These are phyloP conservation scores for Erinaceus europaeus DNA, from an alignment of 2,113 vertebrate species.

Conservation along the genomic window DNA sequence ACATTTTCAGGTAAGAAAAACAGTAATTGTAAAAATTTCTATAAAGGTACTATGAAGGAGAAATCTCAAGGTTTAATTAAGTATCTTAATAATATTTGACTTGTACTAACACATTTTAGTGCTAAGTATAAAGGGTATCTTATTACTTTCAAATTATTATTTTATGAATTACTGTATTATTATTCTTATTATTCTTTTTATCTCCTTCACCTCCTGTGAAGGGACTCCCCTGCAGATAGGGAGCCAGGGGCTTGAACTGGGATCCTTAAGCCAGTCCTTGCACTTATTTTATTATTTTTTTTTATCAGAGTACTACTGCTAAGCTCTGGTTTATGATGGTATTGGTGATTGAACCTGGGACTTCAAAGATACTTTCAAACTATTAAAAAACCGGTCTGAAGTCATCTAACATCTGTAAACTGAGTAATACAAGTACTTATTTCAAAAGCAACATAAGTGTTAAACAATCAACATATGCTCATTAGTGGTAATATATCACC, in stretches of 20 bases:
- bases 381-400: too few relatives aligned
- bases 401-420: slow-evolving; percentile 3
- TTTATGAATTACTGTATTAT: too few relatives aligned
- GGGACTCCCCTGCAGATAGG: too few relatives aligned
- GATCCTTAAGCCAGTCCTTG: too few relatives aligned
- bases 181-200: too few relatives aligned
- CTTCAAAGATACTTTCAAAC: too few relatives aligned
- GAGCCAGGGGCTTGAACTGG: too few relatives aligned
- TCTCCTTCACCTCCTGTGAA: too few relatives aligned
- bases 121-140: not conserved
- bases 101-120: slow-evolving; percentile 5
- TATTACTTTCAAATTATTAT: slow-evolving; percentile 34
- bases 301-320: too few relatives aligned
- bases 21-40: not conserved
- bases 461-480: not conserved
- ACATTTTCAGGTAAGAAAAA: slow-evolving; percentile 1
- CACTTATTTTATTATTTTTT: too few relatives aligned
- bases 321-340: too few relatives aligned
- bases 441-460: not conserved
- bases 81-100: not conserved
- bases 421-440: not conserved
- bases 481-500: not conserved
- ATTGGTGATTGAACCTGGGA: too few relatives aligned
- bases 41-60: not conserved
- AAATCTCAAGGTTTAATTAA: not conserved